Conservation (phyloP, 2,888 invertebrate species). For the Sclerodermus sp. region DNA sequence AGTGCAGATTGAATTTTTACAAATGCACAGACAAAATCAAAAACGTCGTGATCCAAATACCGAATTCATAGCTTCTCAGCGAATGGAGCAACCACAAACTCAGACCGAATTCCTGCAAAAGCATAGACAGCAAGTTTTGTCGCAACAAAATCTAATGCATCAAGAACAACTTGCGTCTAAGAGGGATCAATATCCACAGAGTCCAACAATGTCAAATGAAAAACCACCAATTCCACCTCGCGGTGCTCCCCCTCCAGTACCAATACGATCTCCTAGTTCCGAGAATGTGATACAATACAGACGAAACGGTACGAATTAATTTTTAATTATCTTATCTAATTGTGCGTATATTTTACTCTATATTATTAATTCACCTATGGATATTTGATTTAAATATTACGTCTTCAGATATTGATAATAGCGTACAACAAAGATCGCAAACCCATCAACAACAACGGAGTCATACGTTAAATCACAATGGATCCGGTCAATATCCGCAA, state of each 20-base stretch:
- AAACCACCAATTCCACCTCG: constrained; percentile 65
- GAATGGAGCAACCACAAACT: constrained; percentile 49
- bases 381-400: not conserved
- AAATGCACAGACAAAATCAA: constrained; percentile 48
- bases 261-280: constrained; percentile 55
- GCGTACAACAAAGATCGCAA: constrained; percentile 43
- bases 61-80: constrained; percentile 34
- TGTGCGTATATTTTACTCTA: not conserved
- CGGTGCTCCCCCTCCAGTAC: constrained; percentile 64
- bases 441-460: constrained; percentile 51
- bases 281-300: constrained; percentile 48
- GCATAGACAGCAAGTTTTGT: constrained; percentile 52
- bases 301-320: constrained; percentile 42
- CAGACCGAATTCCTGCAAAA: constrained; percentile 63
- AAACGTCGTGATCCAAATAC: constrained; percentile 56
- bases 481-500: constrained; percentile 46
- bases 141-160: constrained; percentile 49
- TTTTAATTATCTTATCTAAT: too few relatives aligned
- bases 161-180: constrained; percentile 36
- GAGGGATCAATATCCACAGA: constrained; percentile 36
- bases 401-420: constrained; percentile 42
- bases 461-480: constrained; percentile 49
- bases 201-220: constrained; percentile 55
- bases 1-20: constrained; percentile 49
- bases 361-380: not conserved